phyloP scores from a whole-genome alignment of 2,797 vertebrate genomes.

The Pristis pectinata region DNA sequence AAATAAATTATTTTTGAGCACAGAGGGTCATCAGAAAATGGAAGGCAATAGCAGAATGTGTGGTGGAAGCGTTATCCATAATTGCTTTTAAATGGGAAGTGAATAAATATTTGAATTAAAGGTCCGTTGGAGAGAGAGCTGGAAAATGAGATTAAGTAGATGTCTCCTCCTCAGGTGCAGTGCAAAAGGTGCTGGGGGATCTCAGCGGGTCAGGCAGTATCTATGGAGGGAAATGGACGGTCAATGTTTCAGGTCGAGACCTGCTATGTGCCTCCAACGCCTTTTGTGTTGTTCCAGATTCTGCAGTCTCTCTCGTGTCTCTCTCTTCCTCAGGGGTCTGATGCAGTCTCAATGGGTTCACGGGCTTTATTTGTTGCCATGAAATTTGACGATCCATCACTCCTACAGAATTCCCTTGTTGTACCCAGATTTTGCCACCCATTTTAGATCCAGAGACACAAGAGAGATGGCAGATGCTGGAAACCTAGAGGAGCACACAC shows the following conservation, averaged over 20 bases:
- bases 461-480: too few relatives aligned
- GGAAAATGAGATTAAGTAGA: not conserved
- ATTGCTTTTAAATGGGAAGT: slow-evolving; percentile 26
- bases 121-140: not conserved
- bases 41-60: not conserved
- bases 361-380: not conserved
- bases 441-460: not conserved
- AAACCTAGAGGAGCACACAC: too few relatives aligned
- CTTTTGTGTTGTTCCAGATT: too few relatives aligned
- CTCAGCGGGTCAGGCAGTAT: too few relatives aligned
- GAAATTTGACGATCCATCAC: not conserved
- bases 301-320: too few relatives aligned
- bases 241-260: too few relatives aligned
- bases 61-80: not conserved
- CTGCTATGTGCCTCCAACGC: too few relatives aligned
- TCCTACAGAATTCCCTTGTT: not conserved
- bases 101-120: slow-evolving; percentile 25
- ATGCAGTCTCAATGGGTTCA: not conserved
- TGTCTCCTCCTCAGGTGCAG: not conserved
- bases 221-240: too few relatives aligned
- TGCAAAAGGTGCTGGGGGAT: too few relatives aligned
- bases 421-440: not conserved
- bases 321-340: not conserved
- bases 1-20: not conserved
- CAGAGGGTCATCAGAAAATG: not conserved